phyloP scores from a whole-genome alignment of 2,888 invertebrate genomes.

The Nematopogon swammerdamellus region DNA sequence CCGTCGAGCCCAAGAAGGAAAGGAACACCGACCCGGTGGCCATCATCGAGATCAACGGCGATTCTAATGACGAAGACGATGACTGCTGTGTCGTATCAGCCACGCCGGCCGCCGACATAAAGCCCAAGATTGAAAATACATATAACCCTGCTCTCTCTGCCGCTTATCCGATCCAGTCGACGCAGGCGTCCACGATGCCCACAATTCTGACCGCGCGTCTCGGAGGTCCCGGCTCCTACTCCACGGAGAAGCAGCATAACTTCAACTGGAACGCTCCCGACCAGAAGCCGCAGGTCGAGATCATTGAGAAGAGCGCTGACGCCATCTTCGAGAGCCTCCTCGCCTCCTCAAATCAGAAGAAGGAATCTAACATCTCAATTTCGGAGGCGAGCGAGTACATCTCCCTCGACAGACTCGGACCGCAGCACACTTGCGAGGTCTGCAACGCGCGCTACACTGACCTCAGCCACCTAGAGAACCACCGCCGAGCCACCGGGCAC shows the following conservation, averaged over 20 bases:
- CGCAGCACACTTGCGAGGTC: constrained; percentile 57
- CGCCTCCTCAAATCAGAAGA: constrained; percentile 31
- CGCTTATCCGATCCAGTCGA: too few species aligned
- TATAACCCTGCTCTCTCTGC: too few species aligned
- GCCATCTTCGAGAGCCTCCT: constrained; percentile 46
- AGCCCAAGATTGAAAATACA: constrained; percentile 34
- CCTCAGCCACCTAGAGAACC: constrained; percentile 49
- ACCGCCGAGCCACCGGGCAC: constrained; percentile 53
- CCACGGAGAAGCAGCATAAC: constrained; percentile 42
- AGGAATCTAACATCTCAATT: constrained; percentile 27
- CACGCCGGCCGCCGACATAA: constrained; percentile 40
- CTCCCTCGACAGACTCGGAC: constrained; percentile 60
- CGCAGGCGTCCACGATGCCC: too few species aligned
- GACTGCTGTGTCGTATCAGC: constrained; percentile 48
- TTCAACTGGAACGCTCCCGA: constrained; percentile 51
- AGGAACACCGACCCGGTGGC: constrained; percentile 22
- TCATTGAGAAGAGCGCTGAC: constrained; percentile 44
- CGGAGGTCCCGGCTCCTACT: constrained; percentile 6
- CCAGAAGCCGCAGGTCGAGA: constrained; percentile 37
- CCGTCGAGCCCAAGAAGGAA: constrained; percentile 23
- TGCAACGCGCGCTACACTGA: constrained; percentile 61
- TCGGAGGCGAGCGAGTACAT: constrained; percentile 59
- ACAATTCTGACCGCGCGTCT: too few species aligned
- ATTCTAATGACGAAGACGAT: constrained; percentile 47
- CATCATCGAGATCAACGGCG: constrained; percentile 47